Conservation (phyloP, 37 sponge, comb jelly and placozoan species). For the Theonella swinhoei region DNA sequence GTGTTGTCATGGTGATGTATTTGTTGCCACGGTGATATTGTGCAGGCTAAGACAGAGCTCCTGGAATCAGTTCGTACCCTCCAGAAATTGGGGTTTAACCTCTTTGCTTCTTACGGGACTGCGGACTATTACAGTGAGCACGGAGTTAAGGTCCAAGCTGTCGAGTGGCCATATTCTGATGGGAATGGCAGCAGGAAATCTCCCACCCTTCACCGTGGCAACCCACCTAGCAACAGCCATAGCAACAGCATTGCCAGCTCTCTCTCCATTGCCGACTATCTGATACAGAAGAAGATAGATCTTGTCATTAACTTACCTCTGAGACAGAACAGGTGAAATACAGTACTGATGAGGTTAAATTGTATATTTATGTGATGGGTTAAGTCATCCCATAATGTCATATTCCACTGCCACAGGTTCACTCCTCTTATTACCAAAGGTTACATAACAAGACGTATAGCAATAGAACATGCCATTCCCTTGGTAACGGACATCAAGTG, state of each 20-base stretch:
- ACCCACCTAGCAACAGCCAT: background rate
- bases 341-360: too few relatives aligned
- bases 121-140: constrained; percentile 94
- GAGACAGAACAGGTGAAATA: constrained; percentile 64
- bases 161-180: constrained; percentile 94
- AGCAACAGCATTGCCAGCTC: background rate
- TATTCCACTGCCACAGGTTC: too few relatives aligned
- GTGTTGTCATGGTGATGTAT: background rate
- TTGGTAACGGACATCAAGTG: constrained; percentile 96
- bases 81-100: constrained; percentile 71
- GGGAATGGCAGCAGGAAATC: background rate
- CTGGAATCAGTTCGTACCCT: constrained; percentile 82
- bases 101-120: constrained; percentile 94
- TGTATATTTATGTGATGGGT: too few relatives aligned
- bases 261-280: constrained; percentile 82
- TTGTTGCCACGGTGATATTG: background rate
- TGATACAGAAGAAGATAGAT: constrained; percentile 85
- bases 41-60: constrained; percentile 89
- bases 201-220: background rate
- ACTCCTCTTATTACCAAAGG: constrained; percentile 67
- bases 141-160: constrained; percentile 75
- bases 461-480: constrained; percentile 89
- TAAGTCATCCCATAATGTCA: too few relatives aligned
- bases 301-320: constrained; percentile 96
- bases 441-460: constrained; percentile 88